Base-by-base conservation (phyloP, 2,888 invertebrate genomes). In the Cinara cedri region DNA sequence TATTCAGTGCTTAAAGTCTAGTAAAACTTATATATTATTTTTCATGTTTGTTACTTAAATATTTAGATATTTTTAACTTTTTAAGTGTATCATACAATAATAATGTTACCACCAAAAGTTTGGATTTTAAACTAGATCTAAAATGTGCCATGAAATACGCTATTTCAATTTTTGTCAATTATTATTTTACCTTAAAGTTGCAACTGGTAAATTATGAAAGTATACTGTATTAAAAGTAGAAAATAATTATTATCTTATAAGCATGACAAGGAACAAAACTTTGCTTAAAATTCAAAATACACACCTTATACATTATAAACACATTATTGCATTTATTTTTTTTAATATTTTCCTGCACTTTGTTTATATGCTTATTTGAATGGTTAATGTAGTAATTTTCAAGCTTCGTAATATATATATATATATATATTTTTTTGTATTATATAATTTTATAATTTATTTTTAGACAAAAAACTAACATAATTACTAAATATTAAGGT, bases 191-290 rank as follows among this genome's bases (percentile, higher is more conserved):
- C n/a, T n/a, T n/a, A n/a, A 34, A 60, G 8, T 60, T 21, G 51
- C 13, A 16, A 42, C 42, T 75, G 42, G 63, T 65, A 24, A 44
- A 65, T 44, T 24, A 54, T 54, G 3, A 3, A 65, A 42, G 21
- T 74, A 54, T 13, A 13, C 24, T 42, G 16, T 54, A 21, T 55
- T 13, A 42, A 51, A 42, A 42, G 11, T 63, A 75, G 13, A 6
- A 63, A 6, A 21, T 63, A 34, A 26, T 72, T 49, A 26, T 44
- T 46, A 63, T 49, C 13, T 21, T 51, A 11, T 74, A 65, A 75
- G 74, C 54, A 75, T 75, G 74, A 63, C 63, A 42, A 44, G 34
- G 74, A 75, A 44, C 63, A 75, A 63, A 75, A 54, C 34, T 54
- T 65, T 54, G 74, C 65, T 65, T 75, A 65, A 65, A 65, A 24